These are phyloP conservation scores for Ochropleura plecta DNA, from an alignment of 2,888 invertebrate genomes.

Conservation along the genomic window DNA sequence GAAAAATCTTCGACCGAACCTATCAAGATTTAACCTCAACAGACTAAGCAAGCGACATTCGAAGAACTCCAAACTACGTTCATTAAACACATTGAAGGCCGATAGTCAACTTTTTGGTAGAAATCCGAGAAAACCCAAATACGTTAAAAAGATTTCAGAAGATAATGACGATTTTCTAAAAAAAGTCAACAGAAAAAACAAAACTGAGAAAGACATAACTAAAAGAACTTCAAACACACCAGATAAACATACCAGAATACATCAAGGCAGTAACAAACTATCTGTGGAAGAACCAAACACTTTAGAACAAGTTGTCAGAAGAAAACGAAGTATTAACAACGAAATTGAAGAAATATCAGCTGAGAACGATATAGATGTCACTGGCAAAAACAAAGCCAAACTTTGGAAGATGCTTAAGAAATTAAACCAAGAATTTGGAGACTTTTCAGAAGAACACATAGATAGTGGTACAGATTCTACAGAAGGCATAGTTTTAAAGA, in stretches of 20 bases:
- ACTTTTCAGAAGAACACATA: constrained; percentile 69
- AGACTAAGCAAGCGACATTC: constrained; percentile 62
- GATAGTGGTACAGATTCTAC: constrained; percentile 62
- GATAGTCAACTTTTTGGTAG: constrained; percentile 36
- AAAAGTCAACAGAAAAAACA: constrained; percentile 36
- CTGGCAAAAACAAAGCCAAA: constrained; percentile 69
- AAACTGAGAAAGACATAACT: constrained; percentile 22
- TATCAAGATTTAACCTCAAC: constrained; percentile 50
- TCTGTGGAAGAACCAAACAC: constrained; percentile 38
- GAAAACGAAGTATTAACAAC: constrained; percentile 52
- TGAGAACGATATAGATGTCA: constrained; percentile 77
- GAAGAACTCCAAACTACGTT: constrained; percentile 43
- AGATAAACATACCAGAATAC: constrained; percentile 27
- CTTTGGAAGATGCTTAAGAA: constrained; percentile 77
- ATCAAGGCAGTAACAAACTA: constrained; percentile 39
- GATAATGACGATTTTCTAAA: constrained; percentile 51
- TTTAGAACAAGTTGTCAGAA: constrained; percentile 44
- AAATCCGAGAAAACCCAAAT: constrained; percentile 48
- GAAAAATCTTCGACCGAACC: constrained; percentile 45
- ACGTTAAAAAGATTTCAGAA: constrained; percentile 46
- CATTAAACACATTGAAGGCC: constrained; percentile 19
- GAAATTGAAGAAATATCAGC: constrained; percentile 62
- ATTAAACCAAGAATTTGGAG: constrained; percentile 74
- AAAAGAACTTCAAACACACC: constrained; percentile 27
- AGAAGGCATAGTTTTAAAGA: constrained; percentile 70